These are phyloP conservation scores for Thunnus maccoyii DNA, from an alignment of 2,113 vertebrate species.

Conservation along the genomic window DNA sequence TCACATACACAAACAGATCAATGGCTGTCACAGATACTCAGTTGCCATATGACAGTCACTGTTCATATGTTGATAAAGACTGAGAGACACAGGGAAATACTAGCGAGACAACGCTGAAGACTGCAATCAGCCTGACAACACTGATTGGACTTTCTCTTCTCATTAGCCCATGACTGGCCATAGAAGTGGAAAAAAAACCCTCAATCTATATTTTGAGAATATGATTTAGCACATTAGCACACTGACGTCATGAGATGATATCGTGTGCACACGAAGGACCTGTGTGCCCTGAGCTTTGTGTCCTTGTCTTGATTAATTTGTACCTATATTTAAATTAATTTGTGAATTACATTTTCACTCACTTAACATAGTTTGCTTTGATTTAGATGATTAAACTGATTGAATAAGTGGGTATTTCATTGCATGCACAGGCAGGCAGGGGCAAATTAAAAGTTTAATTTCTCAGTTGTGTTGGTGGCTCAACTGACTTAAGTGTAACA, in stretches of 20 bases:
- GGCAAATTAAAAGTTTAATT: too few species aligned
- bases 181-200: neutral
- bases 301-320: neutral
- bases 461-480: too few species aligned
- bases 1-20: constrained; percentile 28
- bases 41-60: constrained; percentile 51
- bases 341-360: neutral
- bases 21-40: constrained; percentile 55
- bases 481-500: neutral
- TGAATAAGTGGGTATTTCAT: neutral
- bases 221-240: constrained; percentile 14
- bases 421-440: neutral
- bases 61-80: constrained; percentile 52
- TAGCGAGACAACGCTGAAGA: constrained; percentile 25
- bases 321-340: neutral
- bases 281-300: neutral
- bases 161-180: neutral
- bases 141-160: constrained; percentile 2
- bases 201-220: neutral
- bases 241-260: neutral
- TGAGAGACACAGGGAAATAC: constrained; percentile 42
- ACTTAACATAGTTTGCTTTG: neutral
- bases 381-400: neutral
- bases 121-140: constrained; percentile 23
- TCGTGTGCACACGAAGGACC: neutral